Evolutionary conservation across 37 sponge, comb jelly and placozoan genomes (phyloP).

Genomic region (Geodia barretti): DNA sequence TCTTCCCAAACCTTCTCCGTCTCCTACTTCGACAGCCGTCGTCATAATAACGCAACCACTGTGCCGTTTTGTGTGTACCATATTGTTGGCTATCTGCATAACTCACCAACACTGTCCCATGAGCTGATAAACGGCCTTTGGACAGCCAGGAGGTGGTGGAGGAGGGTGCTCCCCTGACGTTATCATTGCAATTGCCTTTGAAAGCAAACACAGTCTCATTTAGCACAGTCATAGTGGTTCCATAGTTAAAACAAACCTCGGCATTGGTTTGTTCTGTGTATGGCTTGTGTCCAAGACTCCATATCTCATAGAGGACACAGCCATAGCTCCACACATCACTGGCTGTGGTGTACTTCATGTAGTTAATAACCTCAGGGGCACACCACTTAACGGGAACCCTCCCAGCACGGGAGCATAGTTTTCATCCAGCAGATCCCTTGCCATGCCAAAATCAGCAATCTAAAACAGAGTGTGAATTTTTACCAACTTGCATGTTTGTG

Average conservation of each 20-base stretch:
- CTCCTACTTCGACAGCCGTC: no score
- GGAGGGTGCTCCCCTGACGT: not conserved
- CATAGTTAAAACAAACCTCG: not conserved
- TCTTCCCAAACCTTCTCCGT: no score
- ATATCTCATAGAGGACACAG: not conserved
- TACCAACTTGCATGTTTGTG: no score
- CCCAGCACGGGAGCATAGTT: not conserved
- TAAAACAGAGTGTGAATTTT: no score
- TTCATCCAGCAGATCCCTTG: not conserved
- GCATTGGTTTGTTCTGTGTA: not conserved
- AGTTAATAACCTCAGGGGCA: not conserved
- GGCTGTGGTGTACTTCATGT: not conserved
- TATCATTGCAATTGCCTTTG: not conserved
- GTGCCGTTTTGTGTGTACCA: no score
- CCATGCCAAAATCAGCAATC: not conserved
- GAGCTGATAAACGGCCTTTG: not conserved
- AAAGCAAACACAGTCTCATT: not conserved
- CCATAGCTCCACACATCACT: not conserved
- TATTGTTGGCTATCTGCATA: no score
- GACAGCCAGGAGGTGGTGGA: not conserved
- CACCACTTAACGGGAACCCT: not conserved
- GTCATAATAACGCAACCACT: no score
- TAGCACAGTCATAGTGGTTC: not conserved
- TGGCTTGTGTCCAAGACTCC: not conserved
- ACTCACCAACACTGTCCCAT: not conserved